Evolutionary conservation across 2,797 vertebrate genomes (phyloP).

Genomic region (Aplochiton taeniatus): DNA sequence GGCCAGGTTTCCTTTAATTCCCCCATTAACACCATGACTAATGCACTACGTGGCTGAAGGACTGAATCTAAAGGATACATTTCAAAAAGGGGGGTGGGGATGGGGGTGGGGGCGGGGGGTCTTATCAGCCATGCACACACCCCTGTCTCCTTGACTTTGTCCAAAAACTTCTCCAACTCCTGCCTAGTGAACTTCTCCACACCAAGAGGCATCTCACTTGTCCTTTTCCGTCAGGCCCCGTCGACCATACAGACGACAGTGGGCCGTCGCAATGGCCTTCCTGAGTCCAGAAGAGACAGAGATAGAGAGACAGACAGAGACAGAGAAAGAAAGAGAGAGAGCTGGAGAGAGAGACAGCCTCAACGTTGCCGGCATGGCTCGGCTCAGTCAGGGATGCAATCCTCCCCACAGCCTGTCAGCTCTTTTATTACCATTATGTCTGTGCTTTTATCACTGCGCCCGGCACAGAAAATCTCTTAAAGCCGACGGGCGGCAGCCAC

Average conservation of each 20-base stretch:
- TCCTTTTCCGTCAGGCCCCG: conserved; percentile 55
- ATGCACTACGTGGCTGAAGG: no score
- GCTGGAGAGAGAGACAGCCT: conserved; percentile 17
- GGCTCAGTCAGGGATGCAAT: conserved; percentile 27
- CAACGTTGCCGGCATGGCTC: no score
- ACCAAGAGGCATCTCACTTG: background rate
- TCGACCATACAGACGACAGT: conserved; percentile 59
- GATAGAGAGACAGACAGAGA: background rate
- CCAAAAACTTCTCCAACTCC: conserved; percentile 65
- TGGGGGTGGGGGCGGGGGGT: conserved; percentile 8
- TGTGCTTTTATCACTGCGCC: conserved; percentile 55
- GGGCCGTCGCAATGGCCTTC: conserved; percentile 51
- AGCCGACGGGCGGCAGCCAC: conserved; percentile 41
- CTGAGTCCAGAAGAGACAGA: conserved; percentile 48
- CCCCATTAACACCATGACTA: no score
- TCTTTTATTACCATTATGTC: conserved; percentile 60
- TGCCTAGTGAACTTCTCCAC: conserved; percentile 45
- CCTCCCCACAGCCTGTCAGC: conserved; percentile 45
- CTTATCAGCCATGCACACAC: conserved; percentile 21
- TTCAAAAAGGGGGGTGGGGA: no score
- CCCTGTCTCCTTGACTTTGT: conserved; percentile 55
- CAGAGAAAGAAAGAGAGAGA: conserved; percentile 43
- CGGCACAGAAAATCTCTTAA: conserved; percentile 48
- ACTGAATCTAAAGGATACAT: conserved; percentile 22
- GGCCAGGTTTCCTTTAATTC: no score